Percentiles rank a stretch among this genome's conserved stretches.
phyloP scores from a whole-genome alignment of 2,888 invertebrate species.

The Orchestes rusci region DNA sequence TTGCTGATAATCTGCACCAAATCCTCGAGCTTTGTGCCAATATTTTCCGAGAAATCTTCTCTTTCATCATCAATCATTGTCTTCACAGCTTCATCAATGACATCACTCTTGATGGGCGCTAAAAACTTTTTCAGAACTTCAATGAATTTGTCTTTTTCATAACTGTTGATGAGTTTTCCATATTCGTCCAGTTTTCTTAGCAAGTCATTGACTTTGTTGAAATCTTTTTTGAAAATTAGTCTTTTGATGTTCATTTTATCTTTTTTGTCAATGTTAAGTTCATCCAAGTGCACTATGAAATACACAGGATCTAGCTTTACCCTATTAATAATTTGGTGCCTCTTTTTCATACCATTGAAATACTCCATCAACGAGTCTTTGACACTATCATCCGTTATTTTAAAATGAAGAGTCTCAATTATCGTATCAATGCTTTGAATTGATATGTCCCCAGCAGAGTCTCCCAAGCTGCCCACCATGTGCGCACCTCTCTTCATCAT shows the following conservation, averaged over 20 bases:
- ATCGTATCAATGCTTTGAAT: background rate
- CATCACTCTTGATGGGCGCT: background rate
- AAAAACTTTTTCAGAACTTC: background rate
- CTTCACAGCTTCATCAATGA: background rate
- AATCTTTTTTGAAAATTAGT: background rate
- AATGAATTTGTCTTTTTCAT: background rate
- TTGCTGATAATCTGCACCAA: too few relatives aligned
- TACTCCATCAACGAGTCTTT: too few relatives aligned
- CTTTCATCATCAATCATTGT: too few relatives aligned
- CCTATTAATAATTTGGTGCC: too few relatives aligned
- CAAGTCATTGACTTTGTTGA: background rate
- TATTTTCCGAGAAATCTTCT: too few relatives aligned
- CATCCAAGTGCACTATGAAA: too few relatives aligned
- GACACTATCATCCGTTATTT: too few relatives aligned
- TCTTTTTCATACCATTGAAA: too few relatives aligned
- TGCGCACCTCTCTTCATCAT: background rate
- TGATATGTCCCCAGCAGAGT: background rate
- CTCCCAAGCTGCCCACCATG: background rate
- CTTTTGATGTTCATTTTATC: background rate
- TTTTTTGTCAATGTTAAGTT: too few relatives aligned
- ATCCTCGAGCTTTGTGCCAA: too few relatives aligned
- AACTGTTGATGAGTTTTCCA: background rate
- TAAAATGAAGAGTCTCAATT: background rate
- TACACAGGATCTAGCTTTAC: too few relatives aligned
- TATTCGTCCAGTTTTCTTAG: background rate